Evolutionary conservation across 2,113 vertebrate species (phyloP).

Genomic region (Anser cygnoides): DNA sequence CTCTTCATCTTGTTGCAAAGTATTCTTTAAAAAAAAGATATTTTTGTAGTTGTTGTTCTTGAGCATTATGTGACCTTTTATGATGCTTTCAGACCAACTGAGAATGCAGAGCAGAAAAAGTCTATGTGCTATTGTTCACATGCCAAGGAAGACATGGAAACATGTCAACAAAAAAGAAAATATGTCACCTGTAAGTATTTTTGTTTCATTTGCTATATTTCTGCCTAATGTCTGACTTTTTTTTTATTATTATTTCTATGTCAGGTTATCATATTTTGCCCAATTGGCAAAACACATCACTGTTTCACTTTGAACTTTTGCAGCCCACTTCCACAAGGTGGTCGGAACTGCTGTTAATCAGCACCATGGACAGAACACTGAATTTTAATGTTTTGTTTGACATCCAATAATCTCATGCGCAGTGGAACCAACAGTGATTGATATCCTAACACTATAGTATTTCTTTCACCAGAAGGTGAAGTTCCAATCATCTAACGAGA

Average conservation of each 20-base stretch:
- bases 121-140: neutral
- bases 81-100: neutral
- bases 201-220: neutral
- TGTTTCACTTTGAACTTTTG: rapidly evolving
- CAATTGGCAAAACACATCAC: neutral
- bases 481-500: neutral
- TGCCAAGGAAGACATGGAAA: neutral
- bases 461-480: neutral
- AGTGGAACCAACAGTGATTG: neutral
- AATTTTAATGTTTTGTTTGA: rapidly evolving
- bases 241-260: neutral
- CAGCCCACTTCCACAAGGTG: rapidly evolving
- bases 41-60: neutral
- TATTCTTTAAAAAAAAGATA: neutral
- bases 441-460: neutral
- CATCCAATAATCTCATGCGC: rapidly evolving
- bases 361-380: neutral
- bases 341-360: neutral
- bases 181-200: neutral
- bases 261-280: neutral
- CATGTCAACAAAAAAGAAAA: neutral
- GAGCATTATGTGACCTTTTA: neutral
- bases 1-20: neutral
- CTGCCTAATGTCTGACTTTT: neutral
- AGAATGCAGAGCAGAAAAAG: neutral